A percentile compares a stretch with the other conserved stretches of the same genome.
These are phyloP conservation scores for Deilephila porcellus DNA, from an alignment of 2,888 invertebrate species.

Conservation along the genomic window DNA sequence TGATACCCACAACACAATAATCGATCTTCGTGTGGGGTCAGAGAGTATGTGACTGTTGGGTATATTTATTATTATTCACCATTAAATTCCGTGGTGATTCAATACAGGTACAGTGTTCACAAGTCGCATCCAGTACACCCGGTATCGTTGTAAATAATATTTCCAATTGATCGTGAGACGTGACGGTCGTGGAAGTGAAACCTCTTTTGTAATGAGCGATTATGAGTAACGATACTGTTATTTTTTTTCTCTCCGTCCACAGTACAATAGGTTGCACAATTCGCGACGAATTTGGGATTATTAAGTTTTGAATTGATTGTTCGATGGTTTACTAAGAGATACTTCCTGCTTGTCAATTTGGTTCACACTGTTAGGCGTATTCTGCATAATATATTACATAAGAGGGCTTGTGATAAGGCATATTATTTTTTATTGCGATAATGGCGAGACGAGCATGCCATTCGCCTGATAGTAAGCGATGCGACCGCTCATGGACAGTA, in stretches of 20 bases:
- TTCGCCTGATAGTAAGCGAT: no score
- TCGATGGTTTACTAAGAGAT: conserved; percentile 2
- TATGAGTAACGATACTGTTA: conserved; percentile 61
- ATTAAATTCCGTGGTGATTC: no score
- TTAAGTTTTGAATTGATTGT: conserved; percentile 29
- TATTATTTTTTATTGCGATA: background rate
- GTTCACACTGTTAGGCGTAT: no score
- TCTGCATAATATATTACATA: background rate
- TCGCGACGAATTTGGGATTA: conserved; percentile 37
- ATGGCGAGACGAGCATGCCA: no score
- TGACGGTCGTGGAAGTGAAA: conserved; percentile 79
- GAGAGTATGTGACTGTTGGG: no score
- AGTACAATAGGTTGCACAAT: conserved; percentile 54
- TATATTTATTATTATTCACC: no score
- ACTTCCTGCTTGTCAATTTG: background rate
- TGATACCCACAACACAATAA: no score
- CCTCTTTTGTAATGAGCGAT: conserved; percentile 74
- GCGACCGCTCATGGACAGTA: no score
- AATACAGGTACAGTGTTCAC: no score
- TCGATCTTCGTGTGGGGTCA: no score
- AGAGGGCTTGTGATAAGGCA: background rate
- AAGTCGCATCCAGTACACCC: conserved; percentile 46
- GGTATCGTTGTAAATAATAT: conserved; percentile 60
- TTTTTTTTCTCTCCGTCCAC: conserved; percentile 50
- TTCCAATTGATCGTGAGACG: conserved; percentile 77